These are phyloP conservation scores for Suricata suricatta DNA, from an alignment of 2,113 vertebrate species.

Conservation along the genomic window DNA sequence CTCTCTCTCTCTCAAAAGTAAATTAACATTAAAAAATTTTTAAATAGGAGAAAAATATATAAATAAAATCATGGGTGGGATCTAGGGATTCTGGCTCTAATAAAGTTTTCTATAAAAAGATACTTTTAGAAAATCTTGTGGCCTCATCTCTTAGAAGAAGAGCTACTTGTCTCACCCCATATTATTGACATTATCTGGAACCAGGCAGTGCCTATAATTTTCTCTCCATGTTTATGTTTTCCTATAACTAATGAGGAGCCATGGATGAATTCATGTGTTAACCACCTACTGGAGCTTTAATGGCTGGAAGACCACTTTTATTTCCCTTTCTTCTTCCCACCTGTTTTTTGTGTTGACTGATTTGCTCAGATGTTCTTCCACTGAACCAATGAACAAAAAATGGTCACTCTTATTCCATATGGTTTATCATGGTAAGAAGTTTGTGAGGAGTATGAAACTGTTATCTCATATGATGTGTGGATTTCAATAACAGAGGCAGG, in stretches of 20 bases:
- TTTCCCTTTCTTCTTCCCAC: neutral
- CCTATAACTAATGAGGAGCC: neutral
- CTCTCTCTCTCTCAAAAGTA: neutral
- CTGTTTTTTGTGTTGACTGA: neutral
- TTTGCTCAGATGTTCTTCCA: neutral
- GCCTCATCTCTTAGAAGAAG: neutral
- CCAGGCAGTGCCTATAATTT: neutral
- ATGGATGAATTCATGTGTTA: neutral
- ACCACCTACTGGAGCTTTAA: neutral
- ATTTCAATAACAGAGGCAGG: constrained; percentile 4
- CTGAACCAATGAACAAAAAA: neutral
- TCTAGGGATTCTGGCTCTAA: neutral
- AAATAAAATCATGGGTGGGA: neutral
- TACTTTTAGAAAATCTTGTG: neutral
- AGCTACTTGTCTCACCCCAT: neutral
- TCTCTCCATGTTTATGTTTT: neutral
- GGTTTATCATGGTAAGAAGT: neutral
- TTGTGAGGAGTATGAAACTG: neutral
- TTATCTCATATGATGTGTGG: neutral
- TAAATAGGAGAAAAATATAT: neutral
- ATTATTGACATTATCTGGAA: neutral
- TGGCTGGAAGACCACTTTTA: neutral
- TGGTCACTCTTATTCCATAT: neutral
- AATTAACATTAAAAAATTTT: neutral
- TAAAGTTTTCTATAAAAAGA: neutral